Base-by-base conservation (phyloP, 37 sponge, comb jelly and placozoan genomes). In the Oscarella lobularis region DNA sequence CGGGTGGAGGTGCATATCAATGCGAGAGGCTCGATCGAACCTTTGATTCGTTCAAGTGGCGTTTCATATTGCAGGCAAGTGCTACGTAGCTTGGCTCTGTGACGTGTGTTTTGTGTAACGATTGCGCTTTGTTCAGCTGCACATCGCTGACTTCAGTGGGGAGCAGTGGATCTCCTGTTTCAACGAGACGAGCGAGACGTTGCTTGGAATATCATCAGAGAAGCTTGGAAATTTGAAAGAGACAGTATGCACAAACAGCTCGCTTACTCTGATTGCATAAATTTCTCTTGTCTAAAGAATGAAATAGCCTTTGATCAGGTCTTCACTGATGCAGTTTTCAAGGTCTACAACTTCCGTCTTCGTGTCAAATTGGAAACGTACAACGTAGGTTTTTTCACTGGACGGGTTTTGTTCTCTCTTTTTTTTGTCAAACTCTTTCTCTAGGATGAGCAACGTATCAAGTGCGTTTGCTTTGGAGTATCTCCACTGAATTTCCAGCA, bases 21-120 rank as follows among this genome's bases (percentile, higher is more conserved):
- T 95, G 96, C 82, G 96, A 95, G 79, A 95, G 89, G 75, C 89
- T 89, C 68, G 80, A 85, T 67, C 80, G 87, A 54, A 75, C 48
- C 72, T 95, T 75, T 41, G 85, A 83, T 31, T 40, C 84, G 75
- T 95, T 90, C 83, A 90, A 90, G 77, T 88, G 82, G 75, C 72
- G 96, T 65, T 66, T 90, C 66, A 87, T 95, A 66, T 71, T 90
- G 30, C 32, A 79, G 1, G 91, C 86, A 37, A 80, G 91, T n/a
- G n/a, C n/a, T n/a, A n/a, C n/a, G n/a, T n/a, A n/a, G n/a, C n/a
- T n/a, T n/a, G n/a, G n/a, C n/a, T n/a, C n/a, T 67, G 29, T 31
- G 9, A 31, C 6, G 27, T 6, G 66, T 0, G 0, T n/a, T 5
- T 29, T 60, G 9, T 5, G 9, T 35, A 20, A 29, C 29, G 38